Conservation (phyloP, 2,888 invertebrate species). For the Acanthosepion pharaonis region DNA sequence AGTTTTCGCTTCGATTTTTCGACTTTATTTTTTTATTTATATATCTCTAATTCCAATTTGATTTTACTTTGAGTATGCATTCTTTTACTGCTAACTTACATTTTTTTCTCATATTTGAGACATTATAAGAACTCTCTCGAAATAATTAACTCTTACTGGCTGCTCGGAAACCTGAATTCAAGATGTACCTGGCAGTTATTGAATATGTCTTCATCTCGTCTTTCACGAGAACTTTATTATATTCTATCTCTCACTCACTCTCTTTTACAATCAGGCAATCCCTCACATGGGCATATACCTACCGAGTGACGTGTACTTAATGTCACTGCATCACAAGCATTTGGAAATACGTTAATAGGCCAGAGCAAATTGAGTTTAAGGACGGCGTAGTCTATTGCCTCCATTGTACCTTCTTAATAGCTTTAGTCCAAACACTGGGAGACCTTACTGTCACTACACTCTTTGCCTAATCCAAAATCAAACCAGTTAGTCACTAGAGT, state of each 20-base stretch:
- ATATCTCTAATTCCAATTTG: too few species aligned
- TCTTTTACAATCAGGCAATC: neutral
- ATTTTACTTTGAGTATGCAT: too few species aligned
- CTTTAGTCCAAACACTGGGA: neutral
- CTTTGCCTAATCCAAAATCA: neutral
- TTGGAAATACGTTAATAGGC: neutral
- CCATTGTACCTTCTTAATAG: neutral
- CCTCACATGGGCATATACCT: neutral
- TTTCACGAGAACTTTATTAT: too few species aligned
- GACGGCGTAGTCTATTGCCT: neutral
- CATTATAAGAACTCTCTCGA: too few species aligned
- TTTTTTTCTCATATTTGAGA: too few species aligned
- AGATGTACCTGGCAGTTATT: too few species aligned
- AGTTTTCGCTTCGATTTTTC: too few species aligned
- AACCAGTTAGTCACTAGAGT: neutral
- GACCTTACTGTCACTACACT: neutral
- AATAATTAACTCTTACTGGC: too few species aligned
- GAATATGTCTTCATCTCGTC: too few species aligned
- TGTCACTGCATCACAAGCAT: neutral
- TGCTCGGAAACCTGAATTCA: too few species aligned
- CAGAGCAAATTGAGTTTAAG: neutral
- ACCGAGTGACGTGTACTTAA: neutral
- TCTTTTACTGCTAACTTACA: too few species aligned
- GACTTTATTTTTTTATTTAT: too few species aligned
- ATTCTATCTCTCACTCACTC: neutral